These are phyloP conservation scores for Yoshiicerus persimilis DNA, from an alignment of 1,140 invertebrate genomes.

Conservation along the genomic window DNA sequence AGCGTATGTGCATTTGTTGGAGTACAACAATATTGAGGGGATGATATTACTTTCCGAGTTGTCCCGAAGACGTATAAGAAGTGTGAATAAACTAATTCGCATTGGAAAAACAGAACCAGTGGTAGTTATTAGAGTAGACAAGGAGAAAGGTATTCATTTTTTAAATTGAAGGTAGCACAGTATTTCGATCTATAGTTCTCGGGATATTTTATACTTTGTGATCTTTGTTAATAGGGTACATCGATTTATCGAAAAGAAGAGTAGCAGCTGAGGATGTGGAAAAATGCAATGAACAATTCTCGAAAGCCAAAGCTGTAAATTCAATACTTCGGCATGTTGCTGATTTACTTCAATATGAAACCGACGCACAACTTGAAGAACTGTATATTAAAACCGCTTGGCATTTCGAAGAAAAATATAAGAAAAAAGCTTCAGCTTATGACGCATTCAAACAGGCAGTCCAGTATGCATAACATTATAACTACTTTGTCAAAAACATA, in stretches of 20 bases:
- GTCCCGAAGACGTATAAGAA: conserved; percentile 95
- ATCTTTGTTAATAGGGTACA: conserved; percentile 74
- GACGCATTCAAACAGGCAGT: conserved; percentile 99
- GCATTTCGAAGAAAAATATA: conserved; percentile 97
- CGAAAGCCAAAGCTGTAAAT: conserved; percentile 98
- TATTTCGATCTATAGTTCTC: too few relatives aligned
- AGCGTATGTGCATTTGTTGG: conserved; percentile 95
- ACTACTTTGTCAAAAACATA: too few relatives aligned
- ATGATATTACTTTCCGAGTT: conserved; percentile 95
- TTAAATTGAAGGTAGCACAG: background rate
- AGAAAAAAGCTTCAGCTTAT: conserved; percentile 92
- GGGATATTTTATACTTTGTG: background rate
- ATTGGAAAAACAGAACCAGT: conserved; percentile 99
- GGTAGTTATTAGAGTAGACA: conserved; percentile 98
- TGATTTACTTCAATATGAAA: conserved; percentile 87
- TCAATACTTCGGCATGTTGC: conserved; percentile 97
- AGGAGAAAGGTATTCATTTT: conserved; percentile 87
- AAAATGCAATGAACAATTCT: conserved; percentile 97
- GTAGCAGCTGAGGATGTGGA: conserved; percentile 97
- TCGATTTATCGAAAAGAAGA: conserved; percentile 98
- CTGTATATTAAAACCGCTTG: conserved; percentile 98
- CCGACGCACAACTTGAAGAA: conserved; percentile 89
- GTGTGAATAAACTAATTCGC: conserved; percentile 98
- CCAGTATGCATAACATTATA: conserved; percentile 67
- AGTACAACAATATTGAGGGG: conserved; percentile 99